Conservation (phyloP, 2,888 invertebrate species). For the Cylloceria caligata region DNA sequence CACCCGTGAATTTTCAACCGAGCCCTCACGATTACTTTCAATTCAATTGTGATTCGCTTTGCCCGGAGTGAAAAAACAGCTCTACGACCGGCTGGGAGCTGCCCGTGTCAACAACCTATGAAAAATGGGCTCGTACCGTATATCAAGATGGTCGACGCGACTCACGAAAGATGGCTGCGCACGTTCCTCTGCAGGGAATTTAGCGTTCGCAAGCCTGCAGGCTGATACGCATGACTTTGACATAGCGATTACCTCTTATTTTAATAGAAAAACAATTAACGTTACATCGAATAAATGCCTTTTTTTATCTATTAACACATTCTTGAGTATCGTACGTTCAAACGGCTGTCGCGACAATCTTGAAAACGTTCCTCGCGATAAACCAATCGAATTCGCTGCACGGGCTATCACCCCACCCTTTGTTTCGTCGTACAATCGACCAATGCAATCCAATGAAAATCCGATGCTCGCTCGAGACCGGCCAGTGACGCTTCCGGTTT, state of each 20-base stretch:
- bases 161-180: conserved; percentile 40
- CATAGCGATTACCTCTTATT: too few relatives aligned
- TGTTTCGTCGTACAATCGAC: background rate
- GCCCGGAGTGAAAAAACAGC: conserved; percentile 77
- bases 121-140: conserved; percentile 73
- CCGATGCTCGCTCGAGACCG: background rate
- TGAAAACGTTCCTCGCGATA: too few relatives aligned
- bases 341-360: too few relatives aligned
- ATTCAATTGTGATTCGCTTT: conserved; percentile 70
- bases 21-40: conserved; percentile 20
- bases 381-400: too few relatives aligned
- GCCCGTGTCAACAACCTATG: conserved; percentile 82
- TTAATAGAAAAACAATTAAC: too few relatives aligned
- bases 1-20: background rate
- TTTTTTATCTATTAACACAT: background rate
- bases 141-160: conserved; percentile 72
- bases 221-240: conserved; percentile 11
- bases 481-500: conserved; percentile 46
- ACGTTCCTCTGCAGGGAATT: conserved; percentile 36
- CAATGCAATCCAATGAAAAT: conserved; percentile 29
- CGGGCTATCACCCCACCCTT: background rate
- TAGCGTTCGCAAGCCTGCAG: conserved; percentile 26
- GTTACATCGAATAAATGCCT: too few relatives aligned
- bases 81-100: conserved; percentile 80
- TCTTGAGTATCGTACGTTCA: background rate